Conservation (phyloP, 2,888 invertebrate genomes). For the Scelioninae gen. 2 region DNA sequence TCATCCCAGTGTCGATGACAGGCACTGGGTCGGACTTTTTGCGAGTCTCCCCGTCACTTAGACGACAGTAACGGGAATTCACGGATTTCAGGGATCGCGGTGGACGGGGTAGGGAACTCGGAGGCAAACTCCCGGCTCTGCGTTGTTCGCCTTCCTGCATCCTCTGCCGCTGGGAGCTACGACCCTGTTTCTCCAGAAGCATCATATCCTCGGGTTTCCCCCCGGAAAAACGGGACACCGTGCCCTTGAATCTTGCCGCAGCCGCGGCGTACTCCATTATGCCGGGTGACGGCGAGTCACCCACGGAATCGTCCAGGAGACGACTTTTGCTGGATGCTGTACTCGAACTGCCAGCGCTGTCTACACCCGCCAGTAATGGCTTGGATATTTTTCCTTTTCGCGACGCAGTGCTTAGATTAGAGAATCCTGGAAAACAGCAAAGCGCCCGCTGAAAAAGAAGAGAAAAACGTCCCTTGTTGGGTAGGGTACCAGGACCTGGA, state of each 20-base stretch:
- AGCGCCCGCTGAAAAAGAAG: slow-evolving; percentile 86
- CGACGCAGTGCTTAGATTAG: slow-evolving; percentile 85
- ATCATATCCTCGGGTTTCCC: slow-evolving; percentile 83
- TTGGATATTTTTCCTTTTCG: slow-evolving; percentile 86
- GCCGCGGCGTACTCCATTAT: slow-evolving; percentile 65
- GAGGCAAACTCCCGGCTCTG: slow-evolving; percentile 79
- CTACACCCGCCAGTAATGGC: slow-evolving; percentile 83
- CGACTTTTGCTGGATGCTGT: slow-evolving; percentile 74
- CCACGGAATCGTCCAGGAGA: slow-evolving; percentile 72
- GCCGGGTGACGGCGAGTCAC: slow-evolving; percentile 60
- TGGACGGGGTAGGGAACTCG: slow-evolving; percentile 84
- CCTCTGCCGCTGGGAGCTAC: slow-evolving; percentile 85
- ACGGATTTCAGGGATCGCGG: slow-evolving; percentile 77
- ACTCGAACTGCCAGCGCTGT: slow-evolving; percentile 73
- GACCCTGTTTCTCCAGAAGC: slow-evolving; percentile 85
- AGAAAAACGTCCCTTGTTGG: slow-evolving; percentile 75
- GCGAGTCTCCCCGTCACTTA: slow-evolving; percentile 72
- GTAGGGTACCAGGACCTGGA: slow-evolving; percentile 66
- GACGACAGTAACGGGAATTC: slow-evolving; percentile 71
- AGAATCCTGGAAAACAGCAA: slow-evolving; percentile 90
- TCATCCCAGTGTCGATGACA: slow-evolving; percentile 62
- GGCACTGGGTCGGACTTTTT: slow-evolving; percentile 74
- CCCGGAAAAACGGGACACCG: slow-evolving; percentile 71
- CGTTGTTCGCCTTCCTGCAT: slow-evolving; percentile 76
- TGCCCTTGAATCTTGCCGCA: slow-evolving; percentile 73